Conservation (phyloP, 2,888 invertebrate genomes). For the Lasioglossum malachurum region DNA sequence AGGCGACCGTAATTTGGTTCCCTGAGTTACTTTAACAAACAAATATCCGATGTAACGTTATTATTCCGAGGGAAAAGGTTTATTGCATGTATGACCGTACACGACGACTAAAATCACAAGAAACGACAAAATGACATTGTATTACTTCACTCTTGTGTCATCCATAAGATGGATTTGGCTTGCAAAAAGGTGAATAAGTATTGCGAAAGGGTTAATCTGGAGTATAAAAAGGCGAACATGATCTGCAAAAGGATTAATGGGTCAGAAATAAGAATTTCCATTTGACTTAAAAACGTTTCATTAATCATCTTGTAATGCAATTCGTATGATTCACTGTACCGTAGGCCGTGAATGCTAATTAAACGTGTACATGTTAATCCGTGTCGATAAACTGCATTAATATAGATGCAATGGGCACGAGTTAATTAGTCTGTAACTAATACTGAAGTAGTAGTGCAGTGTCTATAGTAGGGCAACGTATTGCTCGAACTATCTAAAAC, state of each 20-base stretch:
- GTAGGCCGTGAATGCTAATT: constrained; percentile 33
- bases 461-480: constrained; percentile 26
- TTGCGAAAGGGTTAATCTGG: too few relatives aligned
- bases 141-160: too few relatives aligned
- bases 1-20: too few relatives aligned
- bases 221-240: too few relatives aligned
- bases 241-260: neutral
- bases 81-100: too few relatives aligned
- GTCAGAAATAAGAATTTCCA: neutral
- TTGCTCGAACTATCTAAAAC: constrained; percentile 23
- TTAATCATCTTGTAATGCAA: neutral
- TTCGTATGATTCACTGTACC: neutral
- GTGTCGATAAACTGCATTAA: constrained; percentile 57
- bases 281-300: neutral
- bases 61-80: too few relatives aligned
- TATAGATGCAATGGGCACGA: constrained; percentile 53
- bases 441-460: constrained; percentile 43
- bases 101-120: too few relatives aligned
- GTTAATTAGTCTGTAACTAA: constrained; percentile 59
- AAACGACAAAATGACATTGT: too few relatives aligned
- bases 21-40: too few relatives aligned
- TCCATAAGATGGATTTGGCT: too few relatives aligned
- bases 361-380: constrained; percentile 49
- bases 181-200: too few relatives aligned
- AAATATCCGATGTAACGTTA: too few relatives aligned